Conservation (phyloP, 2,113 vertebrate species). For the Porphyrio hochstetteri region DNA sequence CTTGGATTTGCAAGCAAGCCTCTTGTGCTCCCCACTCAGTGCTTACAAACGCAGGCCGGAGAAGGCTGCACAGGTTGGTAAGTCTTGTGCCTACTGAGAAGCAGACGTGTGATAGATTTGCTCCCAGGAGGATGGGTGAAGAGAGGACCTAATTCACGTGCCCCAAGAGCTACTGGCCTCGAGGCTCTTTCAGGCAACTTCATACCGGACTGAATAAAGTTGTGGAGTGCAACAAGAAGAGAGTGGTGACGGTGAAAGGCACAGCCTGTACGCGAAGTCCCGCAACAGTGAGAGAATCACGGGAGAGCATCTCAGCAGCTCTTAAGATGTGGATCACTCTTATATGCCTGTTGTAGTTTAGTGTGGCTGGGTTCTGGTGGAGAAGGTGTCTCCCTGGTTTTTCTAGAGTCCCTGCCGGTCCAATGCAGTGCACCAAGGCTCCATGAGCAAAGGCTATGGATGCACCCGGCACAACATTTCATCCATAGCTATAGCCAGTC, state of each 20-base stretch:
- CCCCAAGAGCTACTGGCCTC: not conserved
- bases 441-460: not conserved
- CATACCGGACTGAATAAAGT: not conserved
- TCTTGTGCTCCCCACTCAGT: not conserved
- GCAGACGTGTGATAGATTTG: not conserved
- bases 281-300: not conserved
- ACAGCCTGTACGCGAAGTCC: not conserved
- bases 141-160: not conserved
- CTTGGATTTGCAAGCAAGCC: not conserved
- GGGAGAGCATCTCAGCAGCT: not conserved
- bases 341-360: not conserved
- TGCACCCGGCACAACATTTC: not conserved
- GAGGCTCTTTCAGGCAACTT: not conserved
- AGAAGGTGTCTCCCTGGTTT: not conserved
- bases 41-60: not conserved
- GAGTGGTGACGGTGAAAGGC: not conserved
- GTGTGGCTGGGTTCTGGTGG: no score
- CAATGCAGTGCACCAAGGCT: not conserved
- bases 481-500: not conserved
- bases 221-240: not conserved
- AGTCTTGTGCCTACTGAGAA: not conserved
- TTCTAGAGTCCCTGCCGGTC: not conserved
- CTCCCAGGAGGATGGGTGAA: not conserved
- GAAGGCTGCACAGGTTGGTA: not conserved
- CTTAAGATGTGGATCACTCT: not conserved